A percentile compares a stretch with the other conserved stretches of the same genome.
phyloP scores from a whole-genome alignment of 2,797 vertebrate genomes.

The Chaenodraco wilsoni region DNA sequence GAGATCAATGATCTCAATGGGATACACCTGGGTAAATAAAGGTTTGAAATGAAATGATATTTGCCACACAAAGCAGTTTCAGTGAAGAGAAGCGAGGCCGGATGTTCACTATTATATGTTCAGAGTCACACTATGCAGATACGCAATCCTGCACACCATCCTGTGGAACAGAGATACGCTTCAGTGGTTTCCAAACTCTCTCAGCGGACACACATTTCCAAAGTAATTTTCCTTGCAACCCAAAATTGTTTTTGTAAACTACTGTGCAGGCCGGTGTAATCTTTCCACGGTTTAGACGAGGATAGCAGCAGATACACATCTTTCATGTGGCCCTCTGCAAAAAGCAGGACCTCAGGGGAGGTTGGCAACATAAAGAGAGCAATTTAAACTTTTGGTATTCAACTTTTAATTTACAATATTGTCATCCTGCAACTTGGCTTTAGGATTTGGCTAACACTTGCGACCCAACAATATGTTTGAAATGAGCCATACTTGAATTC shows the following conservation, averaged over 20 bases:
- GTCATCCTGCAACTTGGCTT: conserved; percentile 10
- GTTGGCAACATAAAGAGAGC: conserved; percentile 21
- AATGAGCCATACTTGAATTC: background rate
- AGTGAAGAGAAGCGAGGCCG: conserved; percentile 21
- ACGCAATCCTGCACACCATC: conserved; percentile 48
- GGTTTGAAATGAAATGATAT: background rate
- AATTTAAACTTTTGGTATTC: conserved; percentile 6
- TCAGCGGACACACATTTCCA: conserved; percentile 57
- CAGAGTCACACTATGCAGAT: conserved; percentile 37
- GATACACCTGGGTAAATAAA: too few relatives aligned
- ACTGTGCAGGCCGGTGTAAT: conserved; percentile 43
- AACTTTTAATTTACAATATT: conserved; percentile 4
- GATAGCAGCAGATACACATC: conserved; percentile 46
- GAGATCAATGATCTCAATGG: too few relatives aligned
- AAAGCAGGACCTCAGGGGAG: background rate
- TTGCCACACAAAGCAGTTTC: conserved; percentile 50
- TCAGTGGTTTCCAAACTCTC: conserved; percentile 56
- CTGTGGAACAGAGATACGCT: conserved; percentile 63
- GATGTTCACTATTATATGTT: conserved; percentile 44
- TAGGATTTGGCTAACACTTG: background rate
- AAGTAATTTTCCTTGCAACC: conserved; percentile 65
- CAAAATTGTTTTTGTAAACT: conserved; percentile 62
- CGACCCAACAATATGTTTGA: background rate
- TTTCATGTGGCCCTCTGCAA: conserved; percentile 25
- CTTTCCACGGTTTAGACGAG: conserved; percentile 34